Conservation (phyloP, 2,797 vertebrate genomes). For the Pogoniulus pusillus region DNA sequence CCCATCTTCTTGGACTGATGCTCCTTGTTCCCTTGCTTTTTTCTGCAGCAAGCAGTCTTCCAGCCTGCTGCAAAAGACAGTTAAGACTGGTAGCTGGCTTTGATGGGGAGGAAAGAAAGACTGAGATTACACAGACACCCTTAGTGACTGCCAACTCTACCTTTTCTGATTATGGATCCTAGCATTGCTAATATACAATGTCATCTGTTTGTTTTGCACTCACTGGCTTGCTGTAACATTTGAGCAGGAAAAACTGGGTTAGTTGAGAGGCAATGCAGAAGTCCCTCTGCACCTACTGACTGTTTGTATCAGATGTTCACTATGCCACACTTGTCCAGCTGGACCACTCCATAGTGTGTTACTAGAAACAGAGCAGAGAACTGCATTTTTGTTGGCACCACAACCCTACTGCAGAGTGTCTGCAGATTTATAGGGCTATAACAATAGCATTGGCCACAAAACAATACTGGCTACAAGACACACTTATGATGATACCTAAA, state of each 20-base stretch:
- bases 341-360: background rate
- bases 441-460: conserved; percentile 44
- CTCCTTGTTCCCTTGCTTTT: background rate
- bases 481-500: background rate
- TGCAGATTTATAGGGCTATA: conserved; percentile 61
- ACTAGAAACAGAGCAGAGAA: background rate
- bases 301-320: conserved; percentile 15
- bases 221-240: background rate
- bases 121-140: background rate
- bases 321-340: background rate
- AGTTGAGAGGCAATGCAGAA: background rate
- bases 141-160: background rate
- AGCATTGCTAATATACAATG: background rate
- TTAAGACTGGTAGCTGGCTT: conserved; percentile 5
- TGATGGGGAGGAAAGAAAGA: background rate
- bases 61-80: background rate
- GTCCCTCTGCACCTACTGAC: background rate
- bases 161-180: background rate
- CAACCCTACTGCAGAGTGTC: conserved; percentile 4
- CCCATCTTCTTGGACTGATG: background rate
- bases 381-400: conserved; percentile 18
- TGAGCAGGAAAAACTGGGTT: background rate
- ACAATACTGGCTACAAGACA: conserved; percentile 50
- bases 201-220: background rate
- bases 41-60: background rate